Percentiles rank a stretch among this genome's conserved stretches.
These are phyloP conservation scores for Catocala fraxini DNA, from an alignment of 2,888 invertebrate species.

Conservation along the genomic window DNA sequence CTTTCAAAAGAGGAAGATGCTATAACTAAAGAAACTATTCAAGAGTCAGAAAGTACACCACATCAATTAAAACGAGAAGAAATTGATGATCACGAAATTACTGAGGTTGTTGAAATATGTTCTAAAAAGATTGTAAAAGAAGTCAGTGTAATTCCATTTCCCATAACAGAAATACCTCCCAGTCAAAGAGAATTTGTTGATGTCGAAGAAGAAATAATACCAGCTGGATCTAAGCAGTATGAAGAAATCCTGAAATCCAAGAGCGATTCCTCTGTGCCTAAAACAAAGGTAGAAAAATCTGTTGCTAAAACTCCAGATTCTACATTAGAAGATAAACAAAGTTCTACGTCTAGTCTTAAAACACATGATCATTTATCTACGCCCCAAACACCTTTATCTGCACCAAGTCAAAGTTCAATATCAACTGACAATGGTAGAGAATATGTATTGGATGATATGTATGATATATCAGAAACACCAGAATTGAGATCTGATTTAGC, in stretches of 20 bases:
- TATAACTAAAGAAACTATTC: constrained; percentile 62
- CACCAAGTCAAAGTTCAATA: constrained; percentile 89
- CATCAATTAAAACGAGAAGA: constrained; percentile 5
- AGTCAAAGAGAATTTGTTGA: constrained; percentile 86
- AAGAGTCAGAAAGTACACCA: constrained; percentile 61
- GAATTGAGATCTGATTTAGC: constrained; percentile 85
- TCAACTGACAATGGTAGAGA: constrained; percentile 90
- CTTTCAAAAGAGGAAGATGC: constrained; percentile 58
- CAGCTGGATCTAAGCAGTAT: constrained; percentile 77
- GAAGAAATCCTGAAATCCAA: constrained; percentile 84
- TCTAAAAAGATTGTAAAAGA: constrained; percentile 71
- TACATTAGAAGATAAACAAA: constrained; percentile 85
- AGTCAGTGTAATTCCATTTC: constrained; percentile 81
- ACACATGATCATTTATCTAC: constrained; percentile 84
- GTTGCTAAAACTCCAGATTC: constrained; percentile 77
- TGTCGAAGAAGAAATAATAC: constrained; percentile 79
- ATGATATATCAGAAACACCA: constrained; percentile 87
- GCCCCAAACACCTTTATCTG: constrained; percentile 88
- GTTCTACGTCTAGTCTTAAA: constrained; percentile 88
- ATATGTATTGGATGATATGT: constrained; percentile 88
- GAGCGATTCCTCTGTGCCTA: constrained; percentile 84
- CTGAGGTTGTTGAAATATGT: constrained; percentile 69
- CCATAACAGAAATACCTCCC: constrained; percentile 74
- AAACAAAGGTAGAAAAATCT: constrained; percentile 80
- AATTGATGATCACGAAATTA: constrained; percentile 20